These are phyloP conservation scores for Panthera leo DNA, from an alignment of 2,113 vertebrate genomes.

Conservation along the genomic window DNA sequence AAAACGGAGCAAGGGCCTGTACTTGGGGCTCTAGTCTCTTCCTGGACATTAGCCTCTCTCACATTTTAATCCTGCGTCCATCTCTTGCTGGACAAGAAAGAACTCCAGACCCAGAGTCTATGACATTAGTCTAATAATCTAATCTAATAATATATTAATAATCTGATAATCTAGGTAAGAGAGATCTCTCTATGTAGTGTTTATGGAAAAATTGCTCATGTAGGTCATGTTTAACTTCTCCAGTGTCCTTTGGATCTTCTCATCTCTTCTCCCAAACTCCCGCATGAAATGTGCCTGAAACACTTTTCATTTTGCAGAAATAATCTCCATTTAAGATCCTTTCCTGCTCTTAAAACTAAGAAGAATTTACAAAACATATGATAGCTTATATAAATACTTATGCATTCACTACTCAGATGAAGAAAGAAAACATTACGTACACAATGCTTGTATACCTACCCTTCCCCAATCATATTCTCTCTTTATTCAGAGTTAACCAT, in stretches of 20 bases:
- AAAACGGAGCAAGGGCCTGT: too few species aligned
- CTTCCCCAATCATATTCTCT: not conserved
- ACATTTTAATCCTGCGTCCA: too few species aligned
- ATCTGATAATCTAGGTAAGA: not conserved
- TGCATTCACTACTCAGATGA: not conserved
- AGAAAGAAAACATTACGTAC: not conserved
- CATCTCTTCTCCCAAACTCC: not conserved
- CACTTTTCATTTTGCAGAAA: not conserved
- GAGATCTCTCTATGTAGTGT: not conserved
- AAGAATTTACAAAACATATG: not conserved
- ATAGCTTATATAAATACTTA: not conserved
- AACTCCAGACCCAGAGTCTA: too few species aligned
- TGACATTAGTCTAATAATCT: not conserved
- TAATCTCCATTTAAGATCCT: not conserved
- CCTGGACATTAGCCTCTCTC: too few species aligned
- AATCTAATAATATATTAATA: not conserved
- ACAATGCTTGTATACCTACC: not conserved
- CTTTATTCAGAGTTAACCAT: not conserved
- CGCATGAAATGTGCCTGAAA: not conserved
- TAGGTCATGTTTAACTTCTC: not conserved
- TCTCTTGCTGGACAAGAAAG: too few species aligned
- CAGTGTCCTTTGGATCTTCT: not conserved
- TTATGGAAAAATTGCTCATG: not conserved
- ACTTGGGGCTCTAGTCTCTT: too few species aligned
- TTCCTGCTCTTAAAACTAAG: not conserved